Evolutionary conservation across 2,888 invertebrate genomes (phyloP), one percentile per base, ranked within the genome.

Genomic region (Kryphioiulus occultus): DNA sequence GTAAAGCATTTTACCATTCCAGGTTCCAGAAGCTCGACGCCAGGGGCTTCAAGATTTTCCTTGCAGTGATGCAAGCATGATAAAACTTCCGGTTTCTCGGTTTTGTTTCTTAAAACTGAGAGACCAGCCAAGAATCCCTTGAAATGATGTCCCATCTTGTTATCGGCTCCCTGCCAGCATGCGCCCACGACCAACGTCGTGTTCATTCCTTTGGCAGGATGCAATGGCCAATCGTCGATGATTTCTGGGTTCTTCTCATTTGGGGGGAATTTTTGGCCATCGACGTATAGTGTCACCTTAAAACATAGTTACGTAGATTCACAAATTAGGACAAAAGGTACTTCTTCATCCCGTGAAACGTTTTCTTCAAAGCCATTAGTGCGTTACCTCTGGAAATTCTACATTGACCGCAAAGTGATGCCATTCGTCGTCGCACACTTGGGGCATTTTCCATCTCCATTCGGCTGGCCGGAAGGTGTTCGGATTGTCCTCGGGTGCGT

Each of bases 171-270:
- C 94, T 91, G 99, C 97, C 98, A 99, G 93, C 99, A 99, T 39
- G 99, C 99, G 0, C 99, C 99, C 0, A 99, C 95, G 0, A 96
- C 96, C 82, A 99, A 93, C 9, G 97, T 98, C 12, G 99, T 99
- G 92, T 97, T 97, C 90, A 97, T 95, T 0, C 96, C 97, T 90
- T 97, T 97, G 0, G 98, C 97, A 12, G 98, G 97, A 92, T 99
- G 99, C 83, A 99, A 93, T 0, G 99, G 99, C 99, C 99, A 99
- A 93, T 99, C 99, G 92, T 99, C 99, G 91, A 99, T 97, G 85
- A 99, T 97, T 92, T 99, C 99, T 0, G 98, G 98, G 90, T 97
- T 98, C 91, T 95, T 95, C 91, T 96, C 94, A 90, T 94, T 94
- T 87, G 93, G 92, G 88, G 93, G 93, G 90, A 94, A 95, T 84